A percentile compares a stretch with the other conserved stretches of the same genome.
phyloP scores from a whole-genome alignment of 2,113 vertebrate genomes.

The Genyomyrus donnyi region DNA sequence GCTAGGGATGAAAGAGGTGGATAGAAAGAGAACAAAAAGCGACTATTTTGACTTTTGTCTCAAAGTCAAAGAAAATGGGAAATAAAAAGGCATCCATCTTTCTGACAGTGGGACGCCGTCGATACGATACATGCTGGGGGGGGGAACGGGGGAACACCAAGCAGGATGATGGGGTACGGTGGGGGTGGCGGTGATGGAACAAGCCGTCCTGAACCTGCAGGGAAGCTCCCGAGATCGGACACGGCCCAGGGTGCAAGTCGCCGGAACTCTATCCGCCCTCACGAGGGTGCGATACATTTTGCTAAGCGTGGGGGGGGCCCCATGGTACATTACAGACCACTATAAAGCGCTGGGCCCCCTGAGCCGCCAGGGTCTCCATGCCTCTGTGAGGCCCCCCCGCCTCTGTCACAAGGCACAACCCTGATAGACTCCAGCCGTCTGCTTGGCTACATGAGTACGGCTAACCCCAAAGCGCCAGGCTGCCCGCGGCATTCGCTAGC shows the following conservation, averaged over 20 bases:
- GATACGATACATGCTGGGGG: background rate
- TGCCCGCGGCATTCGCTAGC: background rate
- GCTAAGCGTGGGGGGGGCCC: no score
- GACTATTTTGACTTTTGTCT: background rate
- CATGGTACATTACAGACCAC: background rate
- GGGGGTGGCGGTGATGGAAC: background rate
- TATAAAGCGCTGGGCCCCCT: background rate
- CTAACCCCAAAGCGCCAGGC: background rate
- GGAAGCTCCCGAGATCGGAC: background rate
- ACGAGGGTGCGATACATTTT: no score
- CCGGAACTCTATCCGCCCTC: no score
- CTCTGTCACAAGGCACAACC: background rate
- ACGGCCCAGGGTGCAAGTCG: background rate
- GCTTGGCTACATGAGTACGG: background rate
- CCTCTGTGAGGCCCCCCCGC: background rate
- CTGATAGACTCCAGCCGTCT: background rate
- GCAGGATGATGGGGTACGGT: background rate
- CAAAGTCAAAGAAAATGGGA: slow-evolving; percentile 6
- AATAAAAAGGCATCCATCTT: slow-evolving; percentile 9
- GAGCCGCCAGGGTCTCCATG: background rate
- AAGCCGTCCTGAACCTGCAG: background rate
- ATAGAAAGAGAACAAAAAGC: background rate
- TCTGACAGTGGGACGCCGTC: background rate
- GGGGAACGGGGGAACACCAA: background rate
- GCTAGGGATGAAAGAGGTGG: background rate